Percentiles rank a stretch among this genome's conserved stretches.
Conservation (phyloP, 92 coral and sea anemone species). For the Actinostola sp. region DNA sequence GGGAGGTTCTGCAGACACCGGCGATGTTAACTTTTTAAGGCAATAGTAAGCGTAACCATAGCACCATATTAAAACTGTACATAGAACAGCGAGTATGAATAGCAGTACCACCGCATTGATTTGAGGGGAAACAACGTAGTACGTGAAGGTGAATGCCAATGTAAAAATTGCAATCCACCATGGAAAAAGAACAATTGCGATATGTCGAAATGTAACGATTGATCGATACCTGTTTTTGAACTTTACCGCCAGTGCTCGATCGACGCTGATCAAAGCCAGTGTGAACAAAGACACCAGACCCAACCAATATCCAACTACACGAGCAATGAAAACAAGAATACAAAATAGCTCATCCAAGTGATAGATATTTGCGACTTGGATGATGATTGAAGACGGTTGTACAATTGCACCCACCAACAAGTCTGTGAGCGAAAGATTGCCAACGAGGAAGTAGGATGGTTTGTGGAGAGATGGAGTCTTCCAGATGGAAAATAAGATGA, state of each 20-base stretch:
- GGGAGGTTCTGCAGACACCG: neutral
- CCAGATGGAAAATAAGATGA: constrained; percentile 7
- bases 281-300: constrained; percentile 10
- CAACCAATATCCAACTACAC: constrained; percentile 4
- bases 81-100: neutral
- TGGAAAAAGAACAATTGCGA: neutral
- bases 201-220: neutral
- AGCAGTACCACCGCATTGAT: neutral
- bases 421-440: constrained; percentile 17
- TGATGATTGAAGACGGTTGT: constrained; percentile 3
- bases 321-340: neutral
- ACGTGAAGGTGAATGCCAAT: neutral
- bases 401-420: constrained; percentile 15
- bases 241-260: constrained; percentile 10
- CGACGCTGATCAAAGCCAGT: constrained; percentile 10
- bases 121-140: neutral
- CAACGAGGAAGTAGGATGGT: constrained; percentile 13
- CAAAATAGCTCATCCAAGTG: neutral
- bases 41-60: neutral
- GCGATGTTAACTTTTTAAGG: neutral
- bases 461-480: constrained; percentile 16
- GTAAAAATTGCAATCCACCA: constrained; percentile 8
- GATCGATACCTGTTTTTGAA: neutral
- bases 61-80: neutral
- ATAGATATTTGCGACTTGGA: neutral